Evolutionary conservation across 1,140 invertebrate species (phyloP).

Genomic region (Hypsibius dujardini): DNA sequence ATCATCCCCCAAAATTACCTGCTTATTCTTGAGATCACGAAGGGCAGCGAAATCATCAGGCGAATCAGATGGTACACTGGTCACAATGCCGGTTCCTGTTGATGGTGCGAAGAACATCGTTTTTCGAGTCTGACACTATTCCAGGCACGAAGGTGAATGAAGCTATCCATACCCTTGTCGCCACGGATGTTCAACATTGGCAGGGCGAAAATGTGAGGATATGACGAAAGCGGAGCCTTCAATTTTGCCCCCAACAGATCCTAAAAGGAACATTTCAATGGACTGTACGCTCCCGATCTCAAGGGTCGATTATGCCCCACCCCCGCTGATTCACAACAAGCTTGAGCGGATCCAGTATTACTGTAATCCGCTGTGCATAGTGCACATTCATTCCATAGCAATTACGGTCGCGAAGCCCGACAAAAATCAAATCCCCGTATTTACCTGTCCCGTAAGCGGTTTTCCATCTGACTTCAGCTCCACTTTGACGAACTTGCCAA

Average conservation of each 20-base stretch:
- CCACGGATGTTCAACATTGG: slow-evolving; percentile 97
- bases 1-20: slow-evolving; percentile 25
- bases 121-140: slow-evolving; percentile 1
- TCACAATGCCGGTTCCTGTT: slow-evolving; percentile 79
- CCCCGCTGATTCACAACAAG: too few species aligned
- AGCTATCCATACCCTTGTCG: slow-evolving; percentile 48
- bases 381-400: too few species aligned
- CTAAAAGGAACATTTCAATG: slow-evolving; percentile 23
- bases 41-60: slow-evolving; percentile 95
- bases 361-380: too few species aligned
- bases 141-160: background rate
- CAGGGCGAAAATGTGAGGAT: slow-evolving; percentile 70
- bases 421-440: background rate
- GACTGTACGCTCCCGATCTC: too few species aligned
- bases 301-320: too few species aligned
- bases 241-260: slow-evolving; percentile 57
- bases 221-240: slow-evolving; percentile 59
- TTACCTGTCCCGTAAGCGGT: slow-evolving; percentile 48
- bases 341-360: too few species aligned
- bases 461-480: background rate
- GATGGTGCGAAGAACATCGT: slow-evolving; percentile 5
- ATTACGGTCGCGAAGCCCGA: too few species aligned
- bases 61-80: slow-evolving; percentile 92
- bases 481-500: slow-evolving; percentile 48
- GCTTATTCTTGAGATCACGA: slow-evolving; percentile 84